Base-by-base conservation (phyloP, 1,140 invertebrate species). In the Saxidomus purpurata region DNA sequence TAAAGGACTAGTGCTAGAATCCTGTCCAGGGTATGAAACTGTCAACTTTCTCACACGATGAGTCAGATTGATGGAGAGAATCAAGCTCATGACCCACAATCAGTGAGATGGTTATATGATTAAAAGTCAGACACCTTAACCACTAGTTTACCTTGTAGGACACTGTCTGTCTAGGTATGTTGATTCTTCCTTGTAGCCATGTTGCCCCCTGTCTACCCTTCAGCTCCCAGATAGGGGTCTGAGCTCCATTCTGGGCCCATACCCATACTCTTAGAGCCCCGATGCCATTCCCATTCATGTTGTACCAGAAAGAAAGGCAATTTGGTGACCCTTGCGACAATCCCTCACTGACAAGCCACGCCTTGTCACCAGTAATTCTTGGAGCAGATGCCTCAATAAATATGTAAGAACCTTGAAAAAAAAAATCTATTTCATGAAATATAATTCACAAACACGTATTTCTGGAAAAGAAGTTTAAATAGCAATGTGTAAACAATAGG, bases 251-350 rank as follows among this genome's bases (percentile, higher is more conserved):
- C 40, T 91, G 87, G 28, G 81, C 55, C 59, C 74, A 90, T 13
- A 89, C 82, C 92, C 92, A 93, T 0, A 94, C 83, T 38, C 92
- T 40, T 19, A 94, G 87, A 0, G 89, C 92, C 36, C 93, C 92
- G 55, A 94, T 90, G 17, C 28, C 76, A 19, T 31, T 52, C 17
- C 94, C 95, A 90, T 94, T 92, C 94, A 95, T 95, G 90, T 94
- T 91, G 89, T 95, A 95, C 88, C 90, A 95, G 92, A 94, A 94
- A 17, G 90, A 76, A 47, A 94, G 38, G 71, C 94, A 94, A 25
- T 76, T 87, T 22, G 89, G 80, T 11, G 88, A 79, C 13, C 67
- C 77, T 13, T 82, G 40, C 15, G 52, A 61, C 3, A 95, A 79
- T 34, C 87, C 90, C 59, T 91, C 89, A 88, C 93, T 94, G 22